Percentiles rank a stretch among this genome's conserved stretches.
phyloP scores from a whole-genome alignment of 2,113 vertebrate genomes.

The Hemicordylus capensis region DNA sequence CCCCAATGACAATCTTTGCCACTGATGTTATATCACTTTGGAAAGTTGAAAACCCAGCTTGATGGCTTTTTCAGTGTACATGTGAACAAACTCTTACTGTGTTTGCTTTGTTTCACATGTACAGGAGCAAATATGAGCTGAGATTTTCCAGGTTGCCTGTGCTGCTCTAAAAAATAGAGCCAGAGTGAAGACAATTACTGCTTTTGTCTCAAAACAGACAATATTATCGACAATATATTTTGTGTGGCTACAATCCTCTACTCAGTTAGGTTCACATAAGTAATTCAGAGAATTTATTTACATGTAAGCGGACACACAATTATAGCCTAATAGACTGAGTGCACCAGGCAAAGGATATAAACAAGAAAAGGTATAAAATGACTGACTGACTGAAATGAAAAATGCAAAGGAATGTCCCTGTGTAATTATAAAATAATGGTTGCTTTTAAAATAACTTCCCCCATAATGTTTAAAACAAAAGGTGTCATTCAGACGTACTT shows the following conservation, averaged over 20 bases:
- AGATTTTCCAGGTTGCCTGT: background rate
- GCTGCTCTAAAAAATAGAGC: background rate
- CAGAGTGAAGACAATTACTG: background rate
- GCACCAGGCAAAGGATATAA: background rate
- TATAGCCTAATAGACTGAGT: background rate
- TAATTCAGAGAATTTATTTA: background rate
- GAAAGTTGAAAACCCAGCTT: background rate
- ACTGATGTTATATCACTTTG: too few relatives aligned
- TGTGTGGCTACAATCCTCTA: background rate
- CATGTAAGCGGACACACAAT: background rate
- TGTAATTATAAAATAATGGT: background rate
- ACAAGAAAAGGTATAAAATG: background rate
- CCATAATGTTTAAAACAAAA: background rate
- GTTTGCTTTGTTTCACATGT: background rate
- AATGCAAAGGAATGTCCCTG: background rate
- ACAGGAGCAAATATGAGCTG: background rate
- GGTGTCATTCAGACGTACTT: background rate
- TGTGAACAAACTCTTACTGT: background rate
- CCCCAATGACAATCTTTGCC: background rate
- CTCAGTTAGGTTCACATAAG: background rate
- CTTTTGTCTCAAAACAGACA: background rate
- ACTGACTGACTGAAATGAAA: too few relatives aligned
- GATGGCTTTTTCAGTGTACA: background rate
- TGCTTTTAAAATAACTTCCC: background rate
- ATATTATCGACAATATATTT: background rate